phyloP scores from a whole-genome alignment of 2,113 vertebrate genomes.

The Pseudorhombus dupliciocellatus region DNA sequence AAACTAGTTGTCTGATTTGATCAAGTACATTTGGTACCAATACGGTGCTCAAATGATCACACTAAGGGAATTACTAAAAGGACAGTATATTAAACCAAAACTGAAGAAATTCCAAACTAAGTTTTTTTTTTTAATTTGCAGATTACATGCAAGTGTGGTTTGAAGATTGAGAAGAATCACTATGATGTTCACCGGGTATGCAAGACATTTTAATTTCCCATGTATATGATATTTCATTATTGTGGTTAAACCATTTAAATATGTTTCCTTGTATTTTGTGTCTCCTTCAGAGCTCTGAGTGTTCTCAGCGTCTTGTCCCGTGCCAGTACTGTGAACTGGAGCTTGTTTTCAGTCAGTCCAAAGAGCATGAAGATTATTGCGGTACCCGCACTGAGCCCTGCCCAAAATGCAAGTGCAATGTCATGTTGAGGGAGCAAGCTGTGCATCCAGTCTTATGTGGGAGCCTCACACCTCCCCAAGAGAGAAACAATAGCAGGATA shows the following conservation, averaged over 20 bases:
- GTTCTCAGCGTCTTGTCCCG: conserved; percentile 84
- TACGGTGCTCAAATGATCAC: too few species aligned
- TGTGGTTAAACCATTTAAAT: background rate
- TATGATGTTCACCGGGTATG: conserved; percentile 89
- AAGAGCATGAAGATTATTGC: conserved; percentile 92
- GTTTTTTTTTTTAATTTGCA: conserved; percentile 61
- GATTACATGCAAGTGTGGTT: conserved; percentile 92
- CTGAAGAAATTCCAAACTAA: background rate
- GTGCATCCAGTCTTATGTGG: conserved; percentile 86
- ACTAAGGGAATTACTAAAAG: background rate
- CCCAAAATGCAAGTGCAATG: conserved; percentile 82
- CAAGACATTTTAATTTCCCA: background rate
- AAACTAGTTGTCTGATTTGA: too few species aligned
- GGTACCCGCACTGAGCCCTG: conserved; percentile 92
- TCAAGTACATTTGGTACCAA: too few species aligned
- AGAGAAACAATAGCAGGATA: conserved; percentile 67
- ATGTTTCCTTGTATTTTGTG: background rate
- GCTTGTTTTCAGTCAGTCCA: conserved; percentile 85
- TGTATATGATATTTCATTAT: background rate
- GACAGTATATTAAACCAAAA: background rate
- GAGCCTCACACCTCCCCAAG: conserved; percentile 73
- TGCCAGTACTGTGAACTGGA: conserved; percentile 94
- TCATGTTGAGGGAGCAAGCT: conserved; percentile 87
- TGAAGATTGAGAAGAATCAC: conserved; percentile 89
- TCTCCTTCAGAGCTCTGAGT: conserved; percentile 82